A percentile compares a stretch with the other conserved stretches of the same genome.
These are phyloP conservation scores for Oceanites oceanicus DNA, from an alignment of 2,113 vertebrate species.

Conservation along the genomic window DNA sequence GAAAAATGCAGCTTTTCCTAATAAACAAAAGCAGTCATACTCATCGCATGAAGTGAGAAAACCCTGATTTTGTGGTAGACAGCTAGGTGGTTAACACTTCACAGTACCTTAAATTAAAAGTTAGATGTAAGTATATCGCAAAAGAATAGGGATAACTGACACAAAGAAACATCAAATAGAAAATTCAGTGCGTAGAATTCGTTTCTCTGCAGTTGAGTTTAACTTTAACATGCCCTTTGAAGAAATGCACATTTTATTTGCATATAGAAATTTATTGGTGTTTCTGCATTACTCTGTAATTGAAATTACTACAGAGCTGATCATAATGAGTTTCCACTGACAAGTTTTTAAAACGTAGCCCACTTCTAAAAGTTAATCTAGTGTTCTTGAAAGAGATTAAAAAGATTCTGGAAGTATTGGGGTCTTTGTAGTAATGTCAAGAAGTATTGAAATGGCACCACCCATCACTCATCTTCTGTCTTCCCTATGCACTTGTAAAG, in stretches of 20 bases:
- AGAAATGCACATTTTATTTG: neutral
- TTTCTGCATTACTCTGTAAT: neutral
- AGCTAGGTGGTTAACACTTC: neutral
- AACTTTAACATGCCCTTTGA: neutral
- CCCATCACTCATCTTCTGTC: neutral
- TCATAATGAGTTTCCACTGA: neutral
- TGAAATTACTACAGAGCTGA: neutral
- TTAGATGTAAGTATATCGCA: neutral
- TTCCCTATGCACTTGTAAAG: neutral
- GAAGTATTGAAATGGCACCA: neutral
- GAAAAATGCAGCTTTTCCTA: neutral
- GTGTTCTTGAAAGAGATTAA: neutral
- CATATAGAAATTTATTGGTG: neutral
- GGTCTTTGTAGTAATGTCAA: neutral
- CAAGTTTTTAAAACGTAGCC: neutral
- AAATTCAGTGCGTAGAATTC: neutral
- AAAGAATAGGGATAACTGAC: neutral
- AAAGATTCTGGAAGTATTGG: neutral
- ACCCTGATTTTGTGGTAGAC: neutral
- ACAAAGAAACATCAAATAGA: neutral
- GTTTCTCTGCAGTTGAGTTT: neutral
- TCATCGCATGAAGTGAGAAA: neutral
- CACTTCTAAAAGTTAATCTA: neutral
- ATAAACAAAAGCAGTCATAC: neutral
- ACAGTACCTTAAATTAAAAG: neutral